A percentile compares a stretch with the other conserved stretches of the same genome.
These are phyloP conservation scores for Gobionotothen gibberifrons DNA, from an alignment of 2,797 vertebrate genomes.

Conservation along the genomic window DNA sequence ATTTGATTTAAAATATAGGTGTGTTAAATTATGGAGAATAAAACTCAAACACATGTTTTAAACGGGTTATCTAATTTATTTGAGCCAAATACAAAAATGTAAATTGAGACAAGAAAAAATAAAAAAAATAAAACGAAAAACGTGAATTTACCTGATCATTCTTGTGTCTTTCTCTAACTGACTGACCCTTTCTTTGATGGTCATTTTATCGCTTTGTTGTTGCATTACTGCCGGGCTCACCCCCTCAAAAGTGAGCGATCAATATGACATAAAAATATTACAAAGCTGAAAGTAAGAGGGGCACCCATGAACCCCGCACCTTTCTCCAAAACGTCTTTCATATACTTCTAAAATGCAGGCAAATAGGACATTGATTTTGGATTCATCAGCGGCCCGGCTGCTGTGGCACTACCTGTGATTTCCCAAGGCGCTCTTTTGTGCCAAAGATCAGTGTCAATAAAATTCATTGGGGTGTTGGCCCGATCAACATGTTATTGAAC, in stretches of 20 bases:
- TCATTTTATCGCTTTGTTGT: constrained; percentile 70
- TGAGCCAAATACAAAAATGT: neutral
- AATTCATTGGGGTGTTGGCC: constrained; percentile 86
- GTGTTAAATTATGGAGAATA: neutral
- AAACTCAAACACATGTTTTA: neutral
- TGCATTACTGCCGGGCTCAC: constrained; percentile 72
- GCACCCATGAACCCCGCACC: constrained; percentile 70
- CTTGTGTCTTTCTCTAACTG: constrained; percentile 7
- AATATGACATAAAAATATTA: constrained; percentile 83
- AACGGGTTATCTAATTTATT: neutral
- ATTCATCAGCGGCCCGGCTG: constrained; percentile 82
- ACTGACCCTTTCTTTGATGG: constrained; percentile 54
- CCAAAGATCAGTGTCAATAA: constrained; percentile 90
- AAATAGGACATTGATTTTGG: constrained; percentile 89
- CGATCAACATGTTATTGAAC: constrained; percentile 87
- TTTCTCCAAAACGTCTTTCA: constrained; percentile 82
- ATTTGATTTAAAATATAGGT: neutral
- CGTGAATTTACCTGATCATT: constrained; percentile 9
- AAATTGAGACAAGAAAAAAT: neutral
- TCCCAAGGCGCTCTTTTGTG: constrained; percentile 88
- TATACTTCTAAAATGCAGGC: constrained; percentile 82
- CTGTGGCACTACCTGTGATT: constrained; percentile 86
- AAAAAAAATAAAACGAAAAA: neutral
- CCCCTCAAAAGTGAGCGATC: constrained; percentile 75
- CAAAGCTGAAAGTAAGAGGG: constrained; percentile 79